Evolutionary conservation across 2,888 invertebrate species (phyloP), one percentile per base, ranked within the genome.

Genomic region (Andrena dorsata): DNA sequence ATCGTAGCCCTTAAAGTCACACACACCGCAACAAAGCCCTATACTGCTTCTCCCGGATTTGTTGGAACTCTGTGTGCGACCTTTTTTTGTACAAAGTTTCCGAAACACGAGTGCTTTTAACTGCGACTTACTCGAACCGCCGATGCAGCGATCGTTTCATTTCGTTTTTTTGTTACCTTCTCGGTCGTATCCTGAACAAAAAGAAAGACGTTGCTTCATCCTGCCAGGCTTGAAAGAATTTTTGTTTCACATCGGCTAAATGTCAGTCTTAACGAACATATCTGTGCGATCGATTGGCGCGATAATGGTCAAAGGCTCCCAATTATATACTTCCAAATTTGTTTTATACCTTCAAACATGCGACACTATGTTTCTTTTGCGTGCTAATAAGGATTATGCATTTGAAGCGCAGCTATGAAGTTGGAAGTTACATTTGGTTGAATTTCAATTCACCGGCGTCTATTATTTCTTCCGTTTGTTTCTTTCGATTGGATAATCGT

Each of bases 1-100:
- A 61, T 60, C 35, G 61, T 75, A 71, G 81, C 51, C 47, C n/a
- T 58, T 81, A 76, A 68, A 72, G 51, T 63, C 51, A 26, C 26
- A 47, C 72, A 80, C n/a, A 41, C 28, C 30, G 56, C 58, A 71
- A 75, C 74, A 75, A 68, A 79, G 47, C 13, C 47, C 13, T 60
- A 41, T 41, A 16, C 6, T 47, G 16, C 20, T 47, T 47, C 41
- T 35, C 53, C n/a, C 56, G 58, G 51, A 61, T 66, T 78, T 66
- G 65, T 78, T 78, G 68, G 74, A 61, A 68, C 23, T 58, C 4
- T 69, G 64, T 75, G 78, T 61, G 56, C 49, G 10, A 8, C 10
- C 26, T 23, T 66, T 41, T 35, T 26, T 68, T 80, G 61, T 80
- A 80, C 35, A 76, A 32, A 76, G 13, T 53, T 63, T 63, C 6